A percentile compares a stretch with the other conserved stretches of the same genome.
These are phyloP conservation scores for Drosophila mimetica DNA, from an alignment of 2,888 invertebrate genomes.

Conservation along the genomic window DNA sequence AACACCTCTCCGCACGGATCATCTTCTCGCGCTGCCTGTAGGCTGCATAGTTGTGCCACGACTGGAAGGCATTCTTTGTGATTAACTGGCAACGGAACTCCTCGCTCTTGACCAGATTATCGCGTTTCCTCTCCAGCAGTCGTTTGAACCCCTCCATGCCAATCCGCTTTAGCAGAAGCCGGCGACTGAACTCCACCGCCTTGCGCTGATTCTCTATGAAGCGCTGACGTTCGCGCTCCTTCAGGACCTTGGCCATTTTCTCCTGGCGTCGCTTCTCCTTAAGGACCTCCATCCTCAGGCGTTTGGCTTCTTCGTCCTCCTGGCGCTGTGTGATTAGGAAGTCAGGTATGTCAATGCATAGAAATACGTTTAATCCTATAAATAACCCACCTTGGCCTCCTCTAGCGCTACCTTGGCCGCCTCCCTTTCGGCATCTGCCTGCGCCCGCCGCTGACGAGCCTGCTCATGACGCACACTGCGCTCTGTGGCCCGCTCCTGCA, in stretches of 20 bases:
- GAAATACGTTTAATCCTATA: neutral
- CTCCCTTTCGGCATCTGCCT: slow-evolving; percentile 83
- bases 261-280: slow-evolving; percentile 87
- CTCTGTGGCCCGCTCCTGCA: slow-evolving; percentile 90
- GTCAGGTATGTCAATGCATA: neutral
- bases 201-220: slow-evolving; percentile 84
- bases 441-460: slow-evolving; percentile 83
- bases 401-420: slow-evolving; percentile 83
- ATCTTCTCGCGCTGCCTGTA: slow-evolving; percentile 86
- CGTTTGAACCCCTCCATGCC: slow-evolving; percentile 83
- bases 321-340: slow-evolving; percentile 67
- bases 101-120: slow-evolving; percentile 85
- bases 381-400: slow-evolving; percentile 82
- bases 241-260: slow-evolving; percentile 87
- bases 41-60: slow-evolving; percentile 86
- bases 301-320: slow-evolving; percentile 87
- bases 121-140: slow-evolving; percentile 79
- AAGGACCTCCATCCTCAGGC: slow-evolving; percentile 86
- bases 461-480: slow-evolving; percentile 85
- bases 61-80: slow-evolving; percentile 85
- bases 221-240: slow-evolving; percentile 86
- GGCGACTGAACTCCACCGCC: slow-evolving; percentile 84
- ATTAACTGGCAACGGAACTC: slow-evolving; percentile 83
- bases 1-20: slow-evolving; percentile 86
- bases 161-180: slow-evolving; percentile 77